Conservation (phyloP, 2,113 vertebrate species). For the Eurypyga helias region DNA sequence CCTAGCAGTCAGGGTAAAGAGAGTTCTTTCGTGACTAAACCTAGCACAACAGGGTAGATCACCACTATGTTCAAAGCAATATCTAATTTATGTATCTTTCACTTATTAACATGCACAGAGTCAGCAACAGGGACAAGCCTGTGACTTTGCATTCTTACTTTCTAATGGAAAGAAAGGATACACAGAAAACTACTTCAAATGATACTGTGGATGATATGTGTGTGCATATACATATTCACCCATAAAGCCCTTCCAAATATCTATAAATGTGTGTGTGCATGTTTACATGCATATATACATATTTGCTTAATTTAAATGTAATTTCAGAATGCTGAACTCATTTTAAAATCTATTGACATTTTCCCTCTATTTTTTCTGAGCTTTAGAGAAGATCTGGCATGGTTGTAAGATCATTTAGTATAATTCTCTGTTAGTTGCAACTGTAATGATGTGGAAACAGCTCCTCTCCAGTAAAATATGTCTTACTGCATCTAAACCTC, state of each 20-base stretch:
- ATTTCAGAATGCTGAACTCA: not conserved
- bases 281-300: not conserved
- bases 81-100: not conserved
- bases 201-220: not conserved
- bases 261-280: not conserved
- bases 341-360: not conserved
- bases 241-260: not conserved
- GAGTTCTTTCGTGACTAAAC: no score
- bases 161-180: not conserved
- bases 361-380: not conserved
- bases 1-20: no score
- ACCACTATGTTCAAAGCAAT: not conserved
- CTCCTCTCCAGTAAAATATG: not conserved
- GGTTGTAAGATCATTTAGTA: not conserved
- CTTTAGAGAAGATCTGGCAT: not conserved
- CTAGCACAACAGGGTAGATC: not conserved
- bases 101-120: not conserved
- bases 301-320: not conserved
- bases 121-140: rapidly evolving
- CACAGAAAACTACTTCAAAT: not conserved
- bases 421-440: rapidly evolving
- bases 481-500: not conserved
- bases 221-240: not conserved
- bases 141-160: not conserved
- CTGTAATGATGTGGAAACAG: not conserved